These are phyloP conservation scores for Synergus gifuensis DNA, from an alignment of 2,888 invertebrate species.

Conservation along the genomic window DNA sequence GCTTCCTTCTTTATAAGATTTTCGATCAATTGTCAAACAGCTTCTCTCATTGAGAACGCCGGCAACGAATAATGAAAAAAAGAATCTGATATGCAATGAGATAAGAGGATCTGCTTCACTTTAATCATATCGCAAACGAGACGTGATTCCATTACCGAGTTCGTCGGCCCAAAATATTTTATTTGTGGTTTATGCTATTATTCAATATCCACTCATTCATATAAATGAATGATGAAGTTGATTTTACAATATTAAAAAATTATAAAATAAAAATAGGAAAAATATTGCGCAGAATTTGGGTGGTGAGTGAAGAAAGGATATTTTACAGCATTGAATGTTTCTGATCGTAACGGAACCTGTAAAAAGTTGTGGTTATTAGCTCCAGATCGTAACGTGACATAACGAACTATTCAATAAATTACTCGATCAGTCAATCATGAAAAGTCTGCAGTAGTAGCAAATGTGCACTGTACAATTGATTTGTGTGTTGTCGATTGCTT, in stretches of 20 bases:
- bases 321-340: constrained; percentile 9
- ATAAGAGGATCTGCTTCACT: constrained; percentile 12
- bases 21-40: constrained; percentile 19
- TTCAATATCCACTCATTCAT: too few relatives aligned
- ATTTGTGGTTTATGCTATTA: too few relatives aligned
- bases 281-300: background rate
- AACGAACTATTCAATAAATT: constrained; percentile 41
- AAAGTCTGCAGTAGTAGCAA: background rate
- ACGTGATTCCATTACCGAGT: constrained; percentile 20
- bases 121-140: background rate
- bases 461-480: background rate
- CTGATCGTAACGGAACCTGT: background rate
- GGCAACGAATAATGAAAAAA: background rate
- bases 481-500: background rate
- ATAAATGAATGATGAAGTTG: too few relatives aligned
- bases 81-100: background rate
- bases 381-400: constrained; percentile 26
- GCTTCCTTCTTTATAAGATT: constrained; percentile 32
- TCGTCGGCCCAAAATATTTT: too few relatives aligned
- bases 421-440: constrained; percentile 42
- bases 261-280: background rate
- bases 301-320: constrained; percentile 4
- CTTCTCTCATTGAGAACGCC: constrained; percentile 16
- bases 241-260: too few relatives aligned
- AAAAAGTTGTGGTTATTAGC: constrained; percentile 6